A percentile compares a stretch with the other conserved stretches of the same genome.
These are phyloP conservation scores for Gnathonemus echidnorhynchus DNA, from an alignment of 2,113 vertebrate genomes.

Conservation along the genomic window DNA sequence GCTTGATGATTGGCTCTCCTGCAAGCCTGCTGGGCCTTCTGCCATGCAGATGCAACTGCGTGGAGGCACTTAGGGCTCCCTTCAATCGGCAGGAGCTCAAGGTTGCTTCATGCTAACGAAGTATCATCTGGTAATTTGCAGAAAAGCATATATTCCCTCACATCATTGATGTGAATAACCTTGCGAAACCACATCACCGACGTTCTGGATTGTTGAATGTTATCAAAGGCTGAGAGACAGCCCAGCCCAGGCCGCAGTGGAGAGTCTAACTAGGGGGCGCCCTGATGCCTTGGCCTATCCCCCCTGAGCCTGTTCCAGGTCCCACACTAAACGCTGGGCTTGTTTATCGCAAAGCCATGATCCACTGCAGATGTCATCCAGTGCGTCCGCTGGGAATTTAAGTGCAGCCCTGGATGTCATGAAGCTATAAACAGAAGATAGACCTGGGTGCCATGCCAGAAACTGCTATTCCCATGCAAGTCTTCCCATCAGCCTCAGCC, in stretches of 20 bases:
- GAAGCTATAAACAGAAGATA: slow-evolving; percentile 35
- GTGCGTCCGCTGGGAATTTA: slow-evolving; percentile 21
- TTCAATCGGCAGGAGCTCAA: slow-evolving; percentile 8
- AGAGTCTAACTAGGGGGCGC: neutral
- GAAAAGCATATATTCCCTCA: neutral
- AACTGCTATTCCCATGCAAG: slow-evolving; percentile 33
- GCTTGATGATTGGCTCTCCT: too few species aligned
- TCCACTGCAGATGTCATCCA: slow-evolving; percentile 30
- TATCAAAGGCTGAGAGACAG: neutral
- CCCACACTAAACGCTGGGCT: slow-evolving; percentile 28
- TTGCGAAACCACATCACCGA: neutral
- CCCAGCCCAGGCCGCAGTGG: neutral
- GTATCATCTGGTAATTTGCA: slow-evolving; percentile 7
- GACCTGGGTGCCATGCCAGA: slow-evolving; percentile 22
- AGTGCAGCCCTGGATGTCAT: slow-evolving; percentile 34
- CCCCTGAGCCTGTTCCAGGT: slow-evolving; percentile 15
- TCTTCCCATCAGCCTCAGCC: slow-evolving; percentile 21
- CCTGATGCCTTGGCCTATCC: neutral
- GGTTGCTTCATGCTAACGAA: slow-evolving; percentile 6
- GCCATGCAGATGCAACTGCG: neutral
- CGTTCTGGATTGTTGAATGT: neutral
- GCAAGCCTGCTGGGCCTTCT: neutral
- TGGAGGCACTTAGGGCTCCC: slow-evolving; percentile 1
- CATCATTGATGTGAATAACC: neutral
- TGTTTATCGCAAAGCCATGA: slow-evolving; percentile 34